A percentile compares a stretch with the other conserved stretches of the same genome.
These are phyloP conservation scores for Equus przewalskii DNA, from an alignment of 2,113 vertebrate species.

Conservation along the genomic window DNA sequence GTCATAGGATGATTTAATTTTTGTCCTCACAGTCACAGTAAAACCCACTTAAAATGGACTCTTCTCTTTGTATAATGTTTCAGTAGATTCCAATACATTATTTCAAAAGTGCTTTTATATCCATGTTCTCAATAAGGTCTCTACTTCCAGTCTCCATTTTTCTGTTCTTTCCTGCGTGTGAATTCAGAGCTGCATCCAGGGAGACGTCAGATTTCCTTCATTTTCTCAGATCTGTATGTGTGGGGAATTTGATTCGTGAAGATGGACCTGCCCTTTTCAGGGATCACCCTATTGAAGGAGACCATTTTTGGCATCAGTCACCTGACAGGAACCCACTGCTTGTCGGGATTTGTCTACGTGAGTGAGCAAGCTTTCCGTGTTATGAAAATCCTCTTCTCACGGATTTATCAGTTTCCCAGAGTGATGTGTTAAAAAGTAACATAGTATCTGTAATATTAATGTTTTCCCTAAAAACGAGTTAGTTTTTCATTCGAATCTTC, in stretches of 20 bases:
- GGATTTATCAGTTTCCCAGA: not conserved
- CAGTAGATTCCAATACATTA: not conserved
- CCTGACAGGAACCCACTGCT: not conserved
- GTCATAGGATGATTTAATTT: not conserved
- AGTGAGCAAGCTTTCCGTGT: not conserved
- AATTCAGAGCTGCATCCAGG: not conserved
- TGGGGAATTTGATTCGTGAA: not conserved
- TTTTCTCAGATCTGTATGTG: not conserved
- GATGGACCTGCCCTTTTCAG: not conserved
- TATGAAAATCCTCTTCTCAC: not conserved
- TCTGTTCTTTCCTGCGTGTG: not conserved
- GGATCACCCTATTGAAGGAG: not conserved
- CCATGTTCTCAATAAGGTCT: not conserved
- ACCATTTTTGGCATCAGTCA: not conserved
- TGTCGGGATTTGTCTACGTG: not conserved
- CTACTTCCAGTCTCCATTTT: not conserved
- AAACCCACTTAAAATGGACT: not conserved
- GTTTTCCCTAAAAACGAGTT: not conserved
- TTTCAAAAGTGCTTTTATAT: not conserved
- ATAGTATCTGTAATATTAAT: not conserved
- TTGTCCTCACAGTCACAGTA: not conserved
- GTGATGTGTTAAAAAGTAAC: not conserved
- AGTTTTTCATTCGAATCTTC: not conserved
- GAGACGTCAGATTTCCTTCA: not conserved
- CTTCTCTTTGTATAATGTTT: not conserved